Conservation (phyloP, 2,113 vertebrate genomes). For the Psilopsiagon aymara region DNA sequence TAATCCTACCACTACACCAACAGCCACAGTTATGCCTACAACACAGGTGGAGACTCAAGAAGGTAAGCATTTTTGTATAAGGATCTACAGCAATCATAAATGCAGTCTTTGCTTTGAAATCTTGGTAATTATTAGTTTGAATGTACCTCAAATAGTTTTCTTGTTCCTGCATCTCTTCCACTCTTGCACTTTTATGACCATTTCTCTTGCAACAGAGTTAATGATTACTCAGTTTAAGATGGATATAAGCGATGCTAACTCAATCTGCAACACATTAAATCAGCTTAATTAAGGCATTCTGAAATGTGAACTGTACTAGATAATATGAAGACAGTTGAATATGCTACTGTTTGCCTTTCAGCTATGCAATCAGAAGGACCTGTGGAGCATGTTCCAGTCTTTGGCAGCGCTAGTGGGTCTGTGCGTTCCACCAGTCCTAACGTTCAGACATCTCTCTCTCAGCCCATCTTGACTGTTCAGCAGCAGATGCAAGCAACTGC, state of each 20-base stretch:
- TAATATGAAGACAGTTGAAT: neutral
- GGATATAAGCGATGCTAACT: neutral
- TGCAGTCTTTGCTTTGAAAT: neutral
- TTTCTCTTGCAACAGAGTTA: neutral
- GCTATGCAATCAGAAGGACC: constrained; percentile 92
- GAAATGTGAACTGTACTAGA: neutral
- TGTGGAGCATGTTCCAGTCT: constrained; percentile 93
- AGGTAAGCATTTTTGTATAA: constrained; percentile 72
- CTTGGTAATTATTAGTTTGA: neutral
- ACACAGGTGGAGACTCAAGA: constrained; percentile 96
- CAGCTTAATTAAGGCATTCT: neutral
- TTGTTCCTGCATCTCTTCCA: neutral
- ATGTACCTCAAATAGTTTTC: neutral
- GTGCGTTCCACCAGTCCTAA: constrained; percentile 97
- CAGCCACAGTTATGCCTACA: constrained; percentile 98
- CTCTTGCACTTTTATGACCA: neutral
- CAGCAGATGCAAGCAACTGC: constrained; percentile 94
- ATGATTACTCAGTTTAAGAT: neutral
- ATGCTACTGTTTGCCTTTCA: constrained; percentile 61
- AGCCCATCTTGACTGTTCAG: constrained; percentile 87
- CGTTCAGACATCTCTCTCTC: constrained; percentile 87
- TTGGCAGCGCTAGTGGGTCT: constrained; percentile 93
- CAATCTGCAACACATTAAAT: neutral
- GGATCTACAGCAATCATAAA: neutral
- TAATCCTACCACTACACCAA: constrained; percentile 91